These are phyloP conservation scores for Rhingia campestris DNA, from an alignment of 2,888 invertebrate genomes.

Conservation along the genomic window DNA sequence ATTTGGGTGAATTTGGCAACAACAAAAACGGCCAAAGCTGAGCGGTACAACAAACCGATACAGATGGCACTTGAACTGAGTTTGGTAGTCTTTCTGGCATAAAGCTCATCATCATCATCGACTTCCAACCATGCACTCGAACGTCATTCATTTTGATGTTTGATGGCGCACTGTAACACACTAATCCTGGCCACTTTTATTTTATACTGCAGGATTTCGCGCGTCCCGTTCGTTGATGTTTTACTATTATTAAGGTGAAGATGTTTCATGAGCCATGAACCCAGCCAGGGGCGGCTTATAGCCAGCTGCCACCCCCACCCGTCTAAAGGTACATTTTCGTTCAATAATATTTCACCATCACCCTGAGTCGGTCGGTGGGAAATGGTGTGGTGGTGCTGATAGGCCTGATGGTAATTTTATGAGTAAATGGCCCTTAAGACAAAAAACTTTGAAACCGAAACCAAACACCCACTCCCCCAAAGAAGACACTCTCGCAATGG, in stretches of 20 bases:
- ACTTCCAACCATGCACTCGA: not conserved
- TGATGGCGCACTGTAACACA: slow-evolving; percentile 64
- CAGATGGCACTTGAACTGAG: slow-evolving; percentile 35
- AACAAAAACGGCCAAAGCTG: slow-evolving; percentile 14
- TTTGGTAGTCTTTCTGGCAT: not conserved
- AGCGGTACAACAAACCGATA: slow-evolving; percentile 35
- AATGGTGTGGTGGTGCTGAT: slow-evolving; percentile 54
- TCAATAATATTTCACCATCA: slow-evolving; percentile 64
- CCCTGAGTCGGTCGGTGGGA: not conserved
- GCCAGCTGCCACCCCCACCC: slow-evolving; percentile 57
- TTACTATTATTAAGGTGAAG: slow-evolving; percentile 67
- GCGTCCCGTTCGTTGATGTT: slow-evolving; percentile 48
- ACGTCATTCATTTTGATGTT: slow-evolving; percentile 53
- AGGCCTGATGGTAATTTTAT: slow-evolving; percentile 74
- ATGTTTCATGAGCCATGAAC: slow-evolving; percentile 65
- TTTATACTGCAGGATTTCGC: slow-evolving; percentile 58
- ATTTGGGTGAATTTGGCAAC: slow-evolving; percentile 68
- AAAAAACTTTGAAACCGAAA: slow-evolving; percentile 70
- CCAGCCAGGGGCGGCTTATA: slow-evolving; percentile 5
- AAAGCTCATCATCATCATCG: slow-evolving; percentile 6
- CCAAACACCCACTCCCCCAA: slow-evolving; percentile 20
- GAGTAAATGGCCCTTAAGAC: slow-evolving; percentile 74
- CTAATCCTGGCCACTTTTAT: slow-evolving; percentile 64
- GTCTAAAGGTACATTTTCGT: slow-evolving; percentile 60
- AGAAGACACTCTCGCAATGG: slow-evolving; percentile 23